These are phyloP conservation scores for Zoanthus solanderi DNA, from an alignment of 92 coral and sea anemone genomes.

Conservation along the genomic window DNA sequence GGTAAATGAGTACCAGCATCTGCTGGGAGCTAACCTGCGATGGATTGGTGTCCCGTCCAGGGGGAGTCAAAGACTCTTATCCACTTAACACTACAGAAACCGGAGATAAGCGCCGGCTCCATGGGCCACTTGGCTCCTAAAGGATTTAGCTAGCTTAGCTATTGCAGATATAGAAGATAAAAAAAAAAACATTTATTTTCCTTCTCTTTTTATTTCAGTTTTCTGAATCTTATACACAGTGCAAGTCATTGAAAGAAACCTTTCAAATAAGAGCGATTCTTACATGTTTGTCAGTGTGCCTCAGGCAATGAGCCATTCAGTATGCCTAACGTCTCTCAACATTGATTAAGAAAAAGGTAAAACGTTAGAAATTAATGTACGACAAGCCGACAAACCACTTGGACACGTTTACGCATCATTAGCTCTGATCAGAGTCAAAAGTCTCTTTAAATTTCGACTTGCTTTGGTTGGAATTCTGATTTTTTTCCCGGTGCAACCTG, in stretches of 20 bases:
- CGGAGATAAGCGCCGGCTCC: no score
- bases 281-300: not conserved
- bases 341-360: not conserved
- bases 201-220: not conserved
- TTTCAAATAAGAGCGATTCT: not conserved
- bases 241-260: not conserved
- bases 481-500: slow-evolving; percentile 27
- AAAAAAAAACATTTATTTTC: no score
- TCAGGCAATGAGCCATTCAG: not conserved
- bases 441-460: slow-evolving; percentile 1
- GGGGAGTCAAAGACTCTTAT: no score
- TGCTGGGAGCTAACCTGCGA: no score
- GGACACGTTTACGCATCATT: not conserved
- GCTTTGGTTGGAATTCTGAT: not conserved
- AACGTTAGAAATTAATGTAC: not conserved
- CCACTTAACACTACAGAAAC: no score
- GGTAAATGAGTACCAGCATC: no score
- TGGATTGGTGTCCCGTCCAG: no score
- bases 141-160: no score
- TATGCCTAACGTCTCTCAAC: not conserved
- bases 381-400: not conserved
- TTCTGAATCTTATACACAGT: not conserved
- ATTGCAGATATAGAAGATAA: no score
- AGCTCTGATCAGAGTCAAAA: not conserved
- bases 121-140: no score